Evolutionary conservation across 2,797 vertebrate genomes (phyloP), one percentile per base, ranked within the genome.

Genomic region (Chaunax sp.): DNA sequence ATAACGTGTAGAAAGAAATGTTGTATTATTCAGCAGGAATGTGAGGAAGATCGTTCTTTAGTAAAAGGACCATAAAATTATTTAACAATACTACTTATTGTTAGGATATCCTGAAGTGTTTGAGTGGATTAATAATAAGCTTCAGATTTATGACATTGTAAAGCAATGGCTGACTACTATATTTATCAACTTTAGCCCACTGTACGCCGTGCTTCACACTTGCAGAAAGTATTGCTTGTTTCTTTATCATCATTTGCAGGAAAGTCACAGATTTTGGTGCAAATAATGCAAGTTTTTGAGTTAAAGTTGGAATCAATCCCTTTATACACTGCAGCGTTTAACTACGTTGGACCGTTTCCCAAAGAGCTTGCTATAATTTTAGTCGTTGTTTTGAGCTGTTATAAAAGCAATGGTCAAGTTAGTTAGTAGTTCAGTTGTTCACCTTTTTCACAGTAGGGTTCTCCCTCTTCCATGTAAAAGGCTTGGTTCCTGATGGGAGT

Each of bases 381-480:
- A 14, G 3, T n/a, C 12, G 50, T 50, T n/a, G 30, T 43, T 49
- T 43, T 15, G 5, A 33, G 13, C 6, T 38, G 10, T 37, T 9
- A 26, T 4, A 19, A 35, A n/a, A 28, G 5, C 4, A 15, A 28
- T 38, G 1, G 4, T 10, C 11, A 33, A 51, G n/a, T 66, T 9
- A 35, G 20, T 18, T 9, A 50, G 6, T n/a, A 5, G 20, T 18
- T 33, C 9, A 11, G 12, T n/a, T 0, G n/a, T 67, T 84, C 81
- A 98, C 98, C 98, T 96, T 92, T 95, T 92, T 99, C 97, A 0
- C 98, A 99, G 94, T 99, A 99, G 30, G 98, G 97, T 14, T 96
- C 95, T 1, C 98, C 98, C 78, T 98, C 98, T 84, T 99, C 98
- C 97, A 99, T 98, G 91, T 99, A 99, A 85, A 99, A 99, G 79